A percentile compares a stretch with the other conserved stretches of the same genome.
Evolutionary conservation across 2,797 vertebrate genomes (phyloP).

Genomic region (Acrossocheilus wenchowensis): DNA sequence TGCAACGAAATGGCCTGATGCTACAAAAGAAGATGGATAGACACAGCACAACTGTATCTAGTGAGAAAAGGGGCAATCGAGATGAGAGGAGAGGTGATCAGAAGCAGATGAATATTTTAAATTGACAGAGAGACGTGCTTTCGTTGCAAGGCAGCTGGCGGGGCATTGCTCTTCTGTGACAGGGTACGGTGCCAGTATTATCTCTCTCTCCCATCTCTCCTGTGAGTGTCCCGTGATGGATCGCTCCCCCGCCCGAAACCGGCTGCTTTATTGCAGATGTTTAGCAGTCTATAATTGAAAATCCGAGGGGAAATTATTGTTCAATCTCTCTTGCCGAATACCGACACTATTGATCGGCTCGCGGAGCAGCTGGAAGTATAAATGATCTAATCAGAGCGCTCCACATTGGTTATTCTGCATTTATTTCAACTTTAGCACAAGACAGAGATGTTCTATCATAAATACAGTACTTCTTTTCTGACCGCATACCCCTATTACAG

Average conservation of each 20-base stretch:
- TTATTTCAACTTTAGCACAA: conserved; percentile 50
- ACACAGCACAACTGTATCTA: neutral
- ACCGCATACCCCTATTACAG: neutral
- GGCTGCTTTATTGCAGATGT: conserved; percentile 67
- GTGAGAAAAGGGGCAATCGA: neutral
- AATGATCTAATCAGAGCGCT: conserved; percentile 61
- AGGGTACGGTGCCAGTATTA: conserved; percentile 56
- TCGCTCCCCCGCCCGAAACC: conserved; percentile 35
- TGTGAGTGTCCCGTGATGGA: conserved; percentile 59
- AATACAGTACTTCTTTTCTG: neutral
- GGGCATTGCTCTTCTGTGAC: conserved; percentile 61
- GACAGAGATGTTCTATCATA: conserved; percentile 20
- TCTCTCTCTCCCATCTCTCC: conserved; percentile 54
- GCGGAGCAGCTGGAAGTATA: conserved; percentile 63
- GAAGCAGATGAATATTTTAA: conserved; percentile 59
- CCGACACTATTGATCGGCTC: conserved; percentile 60
- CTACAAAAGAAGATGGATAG: conserved; percentile 16
- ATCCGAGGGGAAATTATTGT: conserved; percentile 64
- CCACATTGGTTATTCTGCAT: conserved; percentile 63
- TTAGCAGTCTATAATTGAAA: conserved; percentile 72
- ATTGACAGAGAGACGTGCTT: conserved; percentile 36
- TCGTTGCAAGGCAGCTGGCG: conserved; percentile 46
- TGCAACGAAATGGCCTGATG: neutral
- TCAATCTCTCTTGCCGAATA: conserved; percentile 65
- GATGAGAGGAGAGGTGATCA: conserved; percentile 34